Evolutionary conservation across 2,797 vertebrate genomes (phyloP).

Genomic region (Micrastur ruficollis): DNA sequence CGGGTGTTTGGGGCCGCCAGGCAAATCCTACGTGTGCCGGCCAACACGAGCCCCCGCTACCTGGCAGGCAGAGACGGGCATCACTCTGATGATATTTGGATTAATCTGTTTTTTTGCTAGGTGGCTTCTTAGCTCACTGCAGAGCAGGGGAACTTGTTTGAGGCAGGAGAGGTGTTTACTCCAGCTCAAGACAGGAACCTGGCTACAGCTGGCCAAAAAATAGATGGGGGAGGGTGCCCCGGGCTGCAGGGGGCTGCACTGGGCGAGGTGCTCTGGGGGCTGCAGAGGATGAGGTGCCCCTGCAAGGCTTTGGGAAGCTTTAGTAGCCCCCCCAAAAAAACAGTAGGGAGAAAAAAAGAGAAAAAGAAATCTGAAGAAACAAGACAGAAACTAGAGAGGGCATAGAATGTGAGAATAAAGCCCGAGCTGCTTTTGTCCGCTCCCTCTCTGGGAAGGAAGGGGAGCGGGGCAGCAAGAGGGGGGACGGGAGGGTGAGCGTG

Average conservation of each 20-base stretch:
- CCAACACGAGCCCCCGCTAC: not conserved
- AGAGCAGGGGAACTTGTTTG: not conserved
- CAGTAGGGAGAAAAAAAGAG: not conserved
- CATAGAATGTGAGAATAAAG: not conserved
- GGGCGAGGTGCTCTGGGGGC: not conserved
- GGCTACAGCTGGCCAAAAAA: not conserved
- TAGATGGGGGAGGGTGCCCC: not conserved
- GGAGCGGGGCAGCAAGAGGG: not conserved
- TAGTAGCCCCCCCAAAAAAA: not conserved
- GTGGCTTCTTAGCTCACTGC: not conserved
- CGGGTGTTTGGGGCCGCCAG: not conserved
- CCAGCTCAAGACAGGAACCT: not conserved
- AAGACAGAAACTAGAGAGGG: not conserved
- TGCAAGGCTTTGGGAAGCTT: not conserved
- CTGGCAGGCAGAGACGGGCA: not conserved
- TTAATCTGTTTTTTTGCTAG: not conserved
- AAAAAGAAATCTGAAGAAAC: not conserved
- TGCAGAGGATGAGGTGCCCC: not conserved
- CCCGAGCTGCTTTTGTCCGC: not conserved
- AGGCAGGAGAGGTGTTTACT: not conserved
- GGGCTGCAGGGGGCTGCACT: not conserved
- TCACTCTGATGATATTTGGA: not conserved
- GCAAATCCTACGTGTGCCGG: not conserved
- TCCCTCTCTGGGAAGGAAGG: not conserved
- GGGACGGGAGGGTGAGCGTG: fast-evolving